Percentiles rank a stretch among this genome's conserved stretches.
Conservation (phyloP, 2,113 vertebrate species). For the Phaethon lepturus region DNA sequence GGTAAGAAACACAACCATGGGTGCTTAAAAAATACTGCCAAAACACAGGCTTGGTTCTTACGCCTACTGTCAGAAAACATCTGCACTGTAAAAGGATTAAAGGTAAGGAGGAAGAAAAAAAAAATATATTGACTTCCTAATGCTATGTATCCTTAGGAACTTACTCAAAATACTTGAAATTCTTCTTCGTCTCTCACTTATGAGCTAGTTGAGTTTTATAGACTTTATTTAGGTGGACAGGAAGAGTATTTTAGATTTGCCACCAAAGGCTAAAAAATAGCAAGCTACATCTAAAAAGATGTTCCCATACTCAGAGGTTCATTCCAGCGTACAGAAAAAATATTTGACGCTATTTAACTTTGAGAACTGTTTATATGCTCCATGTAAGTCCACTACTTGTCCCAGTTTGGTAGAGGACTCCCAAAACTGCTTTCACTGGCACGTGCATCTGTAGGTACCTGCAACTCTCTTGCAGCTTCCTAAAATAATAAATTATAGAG, state of each 20-base stretch:
- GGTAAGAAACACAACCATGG: neutral
- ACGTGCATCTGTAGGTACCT: neutral
- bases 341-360: neutral
- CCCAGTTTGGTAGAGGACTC: neutral
- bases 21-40: neutral
- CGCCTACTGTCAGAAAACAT: neutral
- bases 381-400: neutral
- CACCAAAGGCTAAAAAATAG: neutral
- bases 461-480: neutral
- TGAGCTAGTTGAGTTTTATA: neutral
- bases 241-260: neutral
- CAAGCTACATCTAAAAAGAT: neutral
- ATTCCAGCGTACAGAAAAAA: neutral
- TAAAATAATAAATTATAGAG: neutral
- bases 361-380: neutral
- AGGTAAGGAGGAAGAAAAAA: neutral
- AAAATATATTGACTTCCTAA: neutral
- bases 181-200: neutral
- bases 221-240: neutral
- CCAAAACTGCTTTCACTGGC: neutral
- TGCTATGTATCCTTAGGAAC: neutral
- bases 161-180: neutral
- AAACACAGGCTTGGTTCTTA: neutral
- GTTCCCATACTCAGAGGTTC: neutral
- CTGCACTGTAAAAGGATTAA: neutral